Evolutionary conservation across 2,888 invertebrate genomes (phyloP).

Genomic region (Laspeyria flexula): DNA sequence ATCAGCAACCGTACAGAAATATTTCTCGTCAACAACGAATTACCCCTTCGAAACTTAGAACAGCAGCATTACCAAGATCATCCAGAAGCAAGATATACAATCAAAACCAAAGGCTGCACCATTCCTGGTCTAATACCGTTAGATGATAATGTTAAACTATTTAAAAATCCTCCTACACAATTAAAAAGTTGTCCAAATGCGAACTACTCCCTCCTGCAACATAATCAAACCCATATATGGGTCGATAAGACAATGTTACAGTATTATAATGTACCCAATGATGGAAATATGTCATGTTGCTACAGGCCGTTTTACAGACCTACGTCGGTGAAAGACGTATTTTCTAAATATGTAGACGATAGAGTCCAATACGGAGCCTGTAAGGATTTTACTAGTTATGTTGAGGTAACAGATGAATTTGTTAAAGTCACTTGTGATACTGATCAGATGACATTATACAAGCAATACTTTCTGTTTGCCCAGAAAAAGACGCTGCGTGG

Average conservation of each 20-base stretch:
- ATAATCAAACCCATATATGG: slow-evolving; percentile 87
- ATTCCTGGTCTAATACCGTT: slow-evolving; percentile 88
- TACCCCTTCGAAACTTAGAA: slow-evolving; percentile 45
- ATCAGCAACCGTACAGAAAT: slow-evolving; percentile 64
- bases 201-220: slow-evolving; percentile 83
- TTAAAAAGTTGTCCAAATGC: slow-evolving; percentile 82
- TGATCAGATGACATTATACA: slow-evolving; percentile 81
- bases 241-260: slow-evolving; percentile 74
- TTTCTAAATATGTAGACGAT: slow-evolving; percentile 76
- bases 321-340: slow-evolving; percentile 72
- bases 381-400: slow-evolving; percentile 72
- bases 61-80: slow-evolving; percentile 46
- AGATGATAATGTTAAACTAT: slow-evolving; percentile 84
- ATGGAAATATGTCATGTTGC: slow-evolving; percentile 85
- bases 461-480: slow-evolving; percentile 89
- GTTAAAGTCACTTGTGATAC: slow-evolving; percentile 88
- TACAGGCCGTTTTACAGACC: slow-evolving; percentile 87
- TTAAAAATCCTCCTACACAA: slow-evolving; percentile 77
- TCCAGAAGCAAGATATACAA: slow-evolving; percentile 74
- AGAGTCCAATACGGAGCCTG: slow-evolving; percentile 82
- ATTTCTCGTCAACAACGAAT: slow-evolving; percentile 58
- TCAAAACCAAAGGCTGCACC: slow-evolving; percentile 88
- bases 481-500: slow-evolving; percentile 67
- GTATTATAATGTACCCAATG: slow-evolving; percentile 79
- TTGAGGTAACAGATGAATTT: slow-evolving; percentile 87